Evolutionary conservation across 64 coral and sea anemone species (phyloP), one percentile per base, ranked within the genome.

Genomic region (Platygyra sinensis): DNA sequence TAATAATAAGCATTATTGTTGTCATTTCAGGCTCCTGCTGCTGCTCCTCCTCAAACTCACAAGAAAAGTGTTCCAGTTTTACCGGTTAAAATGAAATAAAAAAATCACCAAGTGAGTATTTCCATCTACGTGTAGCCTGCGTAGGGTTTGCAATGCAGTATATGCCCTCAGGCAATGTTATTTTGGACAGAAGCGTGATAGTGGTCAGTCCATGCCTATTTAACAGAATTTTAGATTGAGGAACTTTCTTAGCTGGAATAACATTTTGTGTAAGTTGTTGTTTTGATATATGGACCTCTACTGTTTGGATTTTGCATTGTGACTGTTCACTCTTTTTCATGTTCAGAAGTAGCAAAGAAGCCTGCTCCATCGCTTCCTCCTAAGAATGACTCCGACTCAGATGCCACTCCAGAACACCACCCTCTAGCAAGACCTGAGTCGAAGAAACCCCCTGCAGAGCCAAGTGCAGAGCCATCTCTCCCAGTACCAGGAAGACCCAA

Each of bases 31-130:
- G 30, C 55, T 27, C 4, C 80, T 28, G 8, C 62, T 28, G 8
- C 80, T 28, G 62, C 39, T 49, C 62, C 62, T 17, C 57, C 30
- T 13, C 12, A 32, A 3, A 42, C 16, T 24, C 62, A 24, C 22
- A 85, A 85, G 63, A 85, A 51, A 64, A 36, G 39, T 52, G 63
- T 30, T 2, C 62, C 62, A 50, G 81, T 69, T 22, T 36, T 85
- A 8, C 81, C 81, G 14, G 11, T 71, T 11, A 72, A 85, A 63
- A 85, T 28, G 81, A 85, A 85, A 14, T 28, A 11, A 52, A 67
- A 71, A 85, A 85, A 67, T 85, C 81, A 8, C 81, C 62, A 85
- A 72, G 81, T 85, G 63, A 85, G 81, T 85, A 33, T 24, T 22
- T 1, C 14, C 8, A 14, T 13, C 17, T 42, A 8, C 38, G 24